Evolutionary conservation across 2,888 invertebrate genomes (phyloP).

Genomic region (Syrphus vitripennis): DNA sequence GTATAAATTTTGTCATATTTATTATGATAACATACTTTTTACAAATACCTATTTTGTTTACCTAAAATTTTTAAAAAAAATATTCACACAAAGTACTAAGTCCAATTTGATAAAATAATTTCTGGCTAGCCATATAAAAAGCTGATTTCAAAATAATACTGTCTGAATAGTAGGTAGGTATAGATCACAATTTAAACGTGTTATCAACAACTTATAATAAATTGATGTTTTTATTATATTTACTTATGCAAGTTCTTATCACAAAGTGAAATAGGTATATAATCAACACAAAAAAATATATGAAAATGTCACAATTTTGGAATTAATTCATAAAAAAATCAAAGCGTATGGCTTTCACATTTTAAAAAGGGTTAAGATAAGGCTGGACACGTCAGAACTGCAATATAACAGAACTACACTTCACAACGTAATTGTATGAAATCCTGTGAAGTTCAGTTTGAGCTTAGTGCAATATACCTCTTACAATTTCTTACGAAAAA

Average conservation of each 20-base stretch:
- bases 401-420: too few relatives aligned
- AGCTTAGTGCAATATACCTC: too few relatives aligned
- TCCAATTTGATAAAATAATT: constrained; percentile 47
- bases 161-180: too few relatives aligned
- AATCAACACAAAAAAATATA: too few relatives aligned
- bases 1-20: not conserved
- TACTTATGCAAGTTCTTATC: not conserved
- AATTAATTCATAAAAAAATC: not conserved
- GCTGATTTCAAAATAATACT: not conserved
- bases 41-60: constrained; percentile 26
- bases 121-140: constrained; percentile 33
- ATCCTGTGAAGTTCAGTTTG: too few relatives aligned
- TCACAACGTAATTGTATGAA: too few relatives aligned
- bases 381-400: too few relatives aligned
- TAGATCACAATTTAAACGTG: not conserved
- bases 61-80: not conserved
- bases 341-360: not conserved
- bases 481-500: too few relatives aligned
- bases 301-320: not conserved
- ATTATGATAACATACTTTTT: not conserved
- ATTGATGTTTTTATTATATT: not conserved
- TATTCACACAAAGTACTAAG: constrained; percentile 39
- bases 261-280: not conserved
- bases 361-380: too few relatives aligned
- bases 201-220: constrained; percentile 8